phyloP scores from a whole-genome alignment of 2,797 vertebrate species.

The Pseudochaenichthys georgianus region DNA sequence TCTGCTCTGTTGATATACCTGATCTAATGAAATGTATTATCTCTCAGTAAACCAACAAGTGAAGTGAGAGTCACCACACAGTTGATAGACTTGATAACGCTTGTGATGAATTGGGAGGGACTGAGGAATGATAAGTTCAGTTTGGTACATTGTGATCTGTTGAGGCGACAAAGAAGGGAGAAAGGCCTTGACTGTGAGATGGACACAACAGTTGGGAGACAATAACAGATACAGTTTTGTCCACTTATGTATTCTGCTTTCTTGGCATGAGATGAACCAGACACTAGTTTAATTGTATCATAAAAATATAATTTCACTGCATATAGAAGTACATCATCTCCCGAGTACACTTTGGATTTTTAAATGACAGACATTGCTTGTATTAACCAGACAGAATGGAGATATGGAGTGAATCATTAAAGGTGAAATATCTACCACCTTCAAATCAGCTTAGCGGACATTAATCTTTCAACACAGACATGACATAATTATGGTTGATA shows the following conservation, averaged over 20 bases:
- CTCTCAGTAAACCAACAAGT: not conserved
- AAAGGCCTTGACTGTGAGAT: not conserved
- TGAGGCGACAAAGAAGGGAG: not conserved
- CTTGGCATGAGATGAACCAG: not conserved
- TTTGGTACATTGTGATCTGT: not conserved
- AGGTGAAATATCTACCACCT: not conserved
- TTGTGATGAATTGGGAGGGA: not conserved
- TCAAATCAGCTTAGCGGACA: slow-evolving; percentile 4
- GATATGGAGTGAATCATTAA: not conserved
- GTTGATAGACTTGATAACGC: not conserved
- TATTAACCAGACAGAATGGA: too few species aligned
- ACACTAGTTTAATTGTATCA: not conserved
- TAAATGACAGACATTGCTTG: too few species aligned
- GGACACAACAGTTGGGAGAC: not conserved
- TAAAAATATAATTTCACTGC: not conserved
- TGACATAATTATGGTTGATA: not conserved
- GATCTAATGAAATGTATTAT: not conserved
- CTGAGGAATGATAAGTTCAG: too few species aligned
- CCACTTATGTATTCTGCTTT: not conserved
- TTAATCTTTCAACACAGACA: not conserved
- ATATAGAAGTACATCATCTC: not conserved
- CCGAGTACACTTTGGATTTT: not conserved
- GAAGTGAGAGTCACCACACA: not conserved
- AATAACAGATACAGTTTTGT: not conserved
- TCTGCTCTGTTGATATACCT: not conserved